Evolutionary conservation across 1,140 invertebrate genomes (phyloP).

Genomic region (Tenebrio molitor): DNA sequence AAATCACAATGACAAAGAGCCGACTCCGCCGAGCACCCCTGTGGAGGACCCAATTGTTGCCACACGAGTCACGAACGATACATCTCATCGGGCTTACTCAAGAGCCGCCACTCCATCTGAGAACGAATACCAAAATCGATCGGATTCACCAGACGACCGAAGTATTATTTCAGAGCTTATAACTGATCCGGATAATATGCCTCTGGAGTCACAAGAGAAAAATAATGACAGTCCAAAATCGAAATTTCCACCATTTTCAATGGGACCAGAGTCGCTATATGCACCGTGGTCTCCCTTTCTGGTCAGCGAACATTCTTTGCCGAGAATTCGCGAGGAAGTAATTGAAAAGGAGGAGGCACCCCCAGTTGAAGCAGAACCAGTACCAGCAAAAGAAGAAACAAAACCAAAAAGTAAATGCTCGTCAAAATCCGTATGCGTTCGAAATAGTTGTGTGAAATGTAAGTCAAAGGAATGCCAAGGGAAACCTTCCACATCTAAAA

Average conservation of each 20-base stretch:
- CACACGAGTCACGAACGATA: background rate
- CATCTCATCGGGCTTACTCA: too few species aligned
- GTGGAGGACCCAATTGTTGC: background rate
- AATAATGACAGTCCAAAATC: too few species aligned
- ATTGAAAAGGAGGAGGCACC: background rate
- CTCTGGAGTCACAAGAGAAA: too few species aligned
- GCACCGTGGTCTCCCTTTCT: background rate
- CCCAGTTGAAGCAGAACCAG: background rate
- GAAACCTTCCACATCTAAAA: too few species aligned
- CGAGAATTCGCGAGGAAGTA: background rate
- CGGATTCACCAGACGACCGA: background rate
- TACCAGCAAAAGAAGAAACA: background rate
- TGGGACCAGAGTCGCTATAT: background rate
- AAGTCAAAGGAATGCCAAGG: too few species aligned
- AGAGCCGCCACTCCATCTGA: too few species aligned
- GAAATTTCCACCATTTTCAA: background rate
- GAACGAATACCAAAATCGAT: too few species aligned
- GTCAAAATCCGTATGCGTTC: background rate
- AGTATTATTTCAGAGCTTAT: background rate
- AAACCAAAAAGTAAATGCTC: conserved; percentile 1
- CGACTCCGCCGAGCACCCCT: background rate
- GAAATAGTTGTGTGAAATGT: background rate
- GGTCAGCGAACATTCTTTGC: background rate
- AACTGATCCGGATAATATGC: background rate
- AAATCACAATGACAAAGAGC: background rate